phyloP scores from a whole-genome alignment of 1,140 invertebrate species.

The Drosophila arawakana region DNA sequence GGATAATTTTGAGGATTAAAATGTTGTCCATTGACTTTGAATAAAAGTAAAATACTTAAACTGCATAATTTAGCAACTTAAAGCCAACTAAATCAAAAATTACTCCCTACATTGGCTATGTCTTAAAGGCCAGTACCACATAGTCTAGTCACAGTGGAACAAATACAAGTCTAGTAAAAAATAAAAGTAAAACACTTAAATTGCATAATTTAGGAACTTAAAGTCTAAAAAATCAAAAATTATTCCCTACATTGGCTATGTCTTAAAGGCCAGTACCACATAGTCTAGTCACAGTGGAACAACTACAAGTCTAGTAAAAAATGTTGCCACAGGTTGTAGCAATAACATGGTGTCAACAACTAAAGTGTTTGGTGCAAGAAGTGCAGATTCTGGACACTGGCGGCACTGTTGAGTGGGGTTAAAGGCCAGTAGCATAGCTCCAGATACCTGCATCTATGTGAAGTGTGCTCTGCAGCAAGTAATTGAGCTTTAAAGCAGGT shows the following conservation, averaged over 20 bases:
- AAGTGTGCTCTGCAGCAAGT: constrained; percentile 1
- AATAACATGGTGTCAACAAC: neutral
- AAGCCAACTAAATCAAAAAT: too few species aligned
- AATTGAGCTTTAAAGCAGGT: neutral
- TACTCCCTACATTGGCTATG: too few species aligned
- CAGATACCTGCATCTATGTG: constrained; percentile 11
- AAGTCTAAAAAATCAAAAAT: too few species aligned
- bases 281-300: too few species aligned
- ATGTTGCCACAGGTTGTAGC: neutral
- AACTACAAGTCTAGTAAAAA: constrained; percentile 5
- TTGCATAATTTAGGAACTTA: too few species aligned
- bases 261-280: too few species aligned
- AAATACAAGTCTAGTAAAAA: constrained; percentile 4
- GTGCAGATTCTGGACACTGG: constrained; percentile 14
- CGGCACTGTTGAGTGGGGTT: neutral
- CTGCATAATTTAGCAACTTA: too few species aligned
- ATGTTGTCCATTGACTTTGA: neutral
- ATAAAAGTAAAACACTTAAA: too few species aligned
- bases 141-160: too few species aligned
- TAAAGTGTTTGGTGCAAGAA: neutral
- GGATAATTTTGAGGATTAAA: neutral
- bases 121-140: too few species aligned
- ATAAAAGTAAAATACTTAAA: too few species aligned
- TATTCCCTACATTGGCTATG: too few species aligned
- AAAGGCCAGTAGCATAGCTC: neutral